Conservation (phyloP, 2,888 invertebrate genomes). For the Chalcis sispes region DNA sequence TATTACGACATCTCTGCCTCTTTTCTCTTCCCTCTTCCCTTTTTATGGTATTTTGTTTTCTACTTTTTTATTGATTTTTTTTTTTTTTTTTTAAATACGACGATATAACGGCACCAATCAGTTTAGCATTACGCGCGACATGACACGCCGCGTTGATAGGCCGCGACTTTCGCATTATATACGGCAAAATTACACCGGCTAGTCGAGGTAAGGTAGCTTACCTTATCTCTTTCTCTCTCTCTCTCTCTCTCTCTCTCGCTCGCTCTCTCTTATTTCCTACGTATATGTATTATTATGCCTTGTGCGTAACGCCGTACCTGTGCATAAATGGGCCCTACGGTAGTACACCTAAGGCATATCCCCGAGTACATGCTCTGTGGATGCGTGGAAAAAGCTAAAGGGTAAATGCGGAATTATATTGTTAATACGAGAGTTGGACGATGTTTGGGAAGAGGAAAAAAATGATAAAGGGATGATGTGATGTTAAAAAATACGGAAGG, state of each 20-base stretch:
- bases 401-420: too few species aligned
- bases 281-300: conserved; percentile 1
- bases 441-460: too few species aligned
- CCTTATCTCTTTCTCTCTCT: too few species aligned
- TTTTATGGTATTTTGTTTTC: background rate
- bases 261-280: background rate
- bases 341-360: conserved; percentile 14
- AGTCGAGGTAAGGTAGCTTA: too few species aligned
- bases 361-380: too few species aligned
- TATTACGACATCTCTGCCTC: too few species aligned
- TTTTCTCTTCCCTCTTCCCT: background rate
- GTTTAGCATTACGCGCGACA: conserved; percentile 44
- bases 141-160: background rate
- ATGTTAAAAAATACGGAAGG: too few species aligned
- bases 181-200: background rate
- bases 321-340: background rate
- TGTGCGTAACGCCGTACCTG: conserved; percentile 30
- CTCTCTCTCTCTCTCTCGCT: too few species aligned
- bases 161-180: background rate
- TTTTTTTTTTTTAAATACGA: background rate
- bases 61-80: too few species aligned
- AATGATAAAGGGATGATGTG: too few species aligned
- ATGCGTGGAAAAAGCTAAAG: too few species aligned
- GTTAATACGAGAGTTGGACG: too few species aligned
- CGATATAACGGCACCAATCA: conserved; percentile 34